Percentiles rank a stretch among this genome's conserved stretches.
These are phyloP conservation scores for Trogon surrucura DNA, from an alignment of 2,113 vertebrate genomes.

Conservation along the genomic window DNA sequence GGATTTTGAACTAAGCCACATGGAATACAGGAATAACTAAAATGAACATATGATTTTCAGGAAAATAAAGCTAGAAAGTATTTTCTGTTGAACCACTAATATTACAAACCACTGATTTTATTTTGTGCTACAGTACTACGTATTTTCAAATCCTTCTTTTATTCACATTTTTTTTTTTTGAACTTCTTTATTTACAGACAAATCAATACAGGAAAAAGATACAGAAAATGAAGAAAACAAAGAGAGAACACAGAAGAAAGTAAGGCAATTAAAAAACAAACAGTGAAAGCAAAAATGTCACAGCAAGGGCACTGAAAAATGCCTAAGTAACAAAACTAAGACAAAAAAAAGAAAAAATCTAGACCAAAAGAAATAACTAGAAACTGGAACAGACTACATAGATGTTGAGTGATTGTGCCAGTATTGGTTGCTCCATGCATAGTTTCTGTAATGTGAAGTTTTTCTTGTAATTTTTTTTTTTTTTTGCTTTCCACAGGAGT, in stretches of 20 bases:
- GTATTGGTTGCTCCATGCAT: background rate
- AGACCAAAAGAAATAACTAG: background rate
- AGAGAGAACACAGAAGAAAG: background rate
- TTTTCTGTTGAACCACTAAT: background rate
- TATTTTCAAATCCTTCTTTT: background rate
- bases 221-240: background rate
- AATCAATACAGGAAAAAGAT: background rate
- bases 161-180: background rate
- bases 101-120: background rate
- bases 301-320: background rate
- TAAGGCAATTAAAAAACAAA: background rate
- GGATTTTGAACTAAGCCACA: background rate
- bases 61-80: background rate
- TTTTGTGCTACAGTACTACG: background rate
- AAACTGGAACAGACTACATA: background rate
- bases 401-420: background rate
- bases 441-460: background rate
- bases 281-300: background rate
- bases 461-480: background rate
- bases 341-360: background rate
- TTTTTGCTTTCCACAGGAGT: background rate
- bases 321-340: background rate
- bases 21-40: background rate
- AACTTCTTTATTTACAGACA: background rate
- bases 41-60: background rate